These are phyloP conservation scores for Tachystola acroxantha DNA, from an alignment of 2,888 invertebrate genomes.

Conservation along the genomic window DNA sequence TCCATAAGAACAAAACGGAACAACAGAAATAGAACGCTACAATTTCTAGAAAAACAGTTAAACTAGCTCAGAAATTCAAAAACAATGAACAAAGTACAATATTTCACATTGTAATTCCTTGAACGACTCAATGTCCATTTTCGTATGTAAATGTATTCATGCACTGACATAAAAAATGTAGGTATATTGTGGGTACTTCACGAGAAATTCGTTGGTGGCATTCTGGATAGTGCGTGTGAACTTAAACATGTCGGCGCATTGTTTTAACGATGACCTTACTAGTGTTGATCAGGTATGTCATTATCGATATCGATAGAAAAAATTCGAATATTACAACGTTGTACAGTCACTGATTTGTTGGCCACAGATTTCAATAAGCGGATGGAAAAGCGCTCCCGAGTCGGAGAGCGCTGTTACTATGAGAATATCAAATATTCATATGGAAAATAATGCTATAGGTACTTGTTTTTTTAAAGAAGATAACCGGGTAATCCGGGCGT, in stretches of 20 bases:
- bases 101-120: not conserved
- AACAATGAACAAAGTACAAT: not conserved
- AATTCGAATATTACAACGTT: too few relatives aligned
- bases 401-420: too few relatives aligned
- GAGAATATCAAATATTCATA: too few relatives aligned
- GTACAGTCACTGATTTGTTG: too few relatives aligned
- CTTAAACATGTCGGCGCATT: conserved; percentile 19
- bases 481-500: too few relatives aligned
- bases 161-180: conserved; percentile 19
- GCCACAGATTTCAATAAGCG: too few relatives aligned
- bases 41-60: not conserved
- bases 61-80: not conserved
- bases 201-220: conserved; percentile 28
- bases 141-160: conserved; percentile 21
- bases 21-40: too few relatives aligned
- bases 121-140: conserved; percentile 9
- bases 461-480: too few relatives aligned
- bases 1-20: too few relatives aligned
- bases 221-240: conserved; percentile 30
- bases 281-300: conserved; percentile 12
- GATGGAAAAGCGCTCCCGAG: too few relatives aligned
- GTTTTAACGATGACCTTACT: conserved; percentile 19
- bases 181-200: conserved; percentile 14
- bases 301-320: not conserved
- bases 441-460: too few relatives aligned